Conservation (phyloP, 2,797 vertebrate species). For the Phoebastria nigripes region DNA sequence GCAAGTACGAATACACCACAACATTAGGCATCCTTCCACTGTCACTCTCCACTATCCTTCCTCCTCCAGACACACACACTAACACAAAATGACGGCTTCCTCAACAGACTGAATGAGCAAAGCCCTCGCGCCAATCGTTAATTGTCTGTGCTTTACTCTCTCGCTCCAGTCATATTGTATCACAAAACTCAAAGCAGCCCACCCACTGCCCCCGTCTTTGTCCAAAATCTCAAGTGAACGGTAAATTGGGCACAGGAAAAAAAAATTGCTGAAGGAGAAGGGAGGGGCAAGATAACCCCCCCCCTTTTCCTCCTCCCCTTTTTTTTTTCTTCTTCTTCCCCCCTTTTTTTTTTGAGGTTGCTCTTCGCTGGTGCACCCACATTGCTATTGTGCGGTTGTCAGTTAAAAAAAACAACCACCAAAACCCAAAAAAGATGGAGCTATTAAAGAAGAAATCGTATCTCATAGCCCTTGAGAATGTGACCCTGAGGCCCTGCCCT, state of each 20-base stretch:
- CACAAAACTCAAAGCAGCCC: slow-evolving; percentile 65
- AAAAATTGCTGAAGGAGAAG: slow-evolving; percentile 16
- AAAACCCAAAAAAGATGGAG: background rate
- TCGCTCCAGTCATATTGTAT: slow-evolving; percentile 31
- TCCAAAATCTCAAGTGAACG: slow-evolving; percentile 62
- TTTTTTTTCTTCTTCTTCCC: no score
- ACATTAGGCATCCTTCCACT: slow-evolving; percentile 72
- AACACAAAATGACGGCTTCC: slow-evolving; percentile 81
- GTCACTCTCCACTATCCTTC: slow-evolving; percentile 72
- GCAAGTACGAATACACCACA: slow-evolving; percentile 70
- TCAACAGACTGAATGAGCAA: slow-evolving; percentile 68
- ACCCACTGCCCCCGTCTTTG: slow-evolving; percentile 69
- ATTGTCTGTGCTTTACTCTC: slow-evolving; percentile 57
- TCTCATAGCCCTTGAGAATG: slow-evolving; percentile 21
- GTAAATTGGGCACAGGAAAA: slow-evolving; percentile 10
- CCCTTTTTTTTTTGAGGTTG: background rate
- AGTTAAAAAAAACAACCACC: background rate
- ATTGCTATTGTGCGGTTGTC: slow-evolving; percentile 32
- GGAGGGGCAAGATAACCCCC: slow-evolving; percentile 1
- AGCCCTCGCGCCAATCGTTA: slow-evolving; percentile 59
- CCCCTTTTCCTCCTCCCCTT: background rate
- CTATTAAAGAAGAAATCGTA: background rate
- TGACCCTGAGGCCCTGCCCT: slow-evolving; percentile 64
- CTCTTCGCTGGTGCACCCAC: slow-evolving; percentile 19
- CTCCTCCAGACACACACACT: slow-evolving; percentile 65